phyloP scores from a whole-genome alignment of 2,888 invertebrate genomes.

The Cheilosia vernalis region DNA sequence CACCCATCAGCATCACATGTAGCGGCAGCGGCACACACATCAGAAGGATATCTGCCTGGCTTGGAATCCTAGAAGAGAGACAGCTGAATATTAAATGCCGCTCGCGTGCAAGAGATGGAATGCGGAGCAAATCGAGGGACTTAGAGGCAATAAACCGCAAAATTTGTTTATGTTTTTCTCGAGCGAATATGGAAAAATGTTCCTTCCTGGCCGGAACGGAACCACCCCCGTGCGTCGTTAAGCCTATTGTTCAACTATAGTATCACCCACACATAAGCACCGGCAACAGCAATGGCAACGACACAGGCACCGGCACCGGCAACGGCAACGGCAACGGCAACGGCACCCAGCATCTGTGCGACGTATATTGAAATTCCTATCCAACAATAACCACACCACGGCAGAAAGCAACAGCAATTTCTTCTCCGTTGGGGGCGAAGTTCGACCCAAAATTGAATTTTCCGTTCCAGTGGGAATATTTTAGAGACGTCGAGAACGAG shows the following conservation, averaged over 20 bases:
- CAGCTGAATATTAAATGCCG: conserved; percentile 45
- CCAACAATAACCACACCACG: conserved; percentile 71
- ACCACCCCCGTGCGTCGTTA: conserved; percentile 68
- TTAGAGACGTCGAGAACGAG: conserved; percentile 36
- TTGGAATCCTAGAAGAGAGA: conserved; percentile 65
- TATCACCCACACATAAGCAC: conserved; percentile 47
- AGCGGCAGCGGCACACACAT: conserved; percentile 33
- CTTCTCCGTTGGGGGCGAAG: conserved; percentile 69
- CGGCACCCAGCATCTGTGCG: conserved; percentile 69
- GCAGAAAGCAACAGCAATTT: conserved; percentile 74
- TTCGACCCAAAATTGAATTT: conserved; percentile 72
- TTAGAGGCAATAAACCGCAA: conserved; percentile 77
- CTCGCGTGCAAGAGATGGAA: conserved; percentile 58
- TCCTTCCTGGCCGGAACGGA: conserved; percentile 67
- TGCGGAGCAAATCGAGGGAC: conserved; percentile 76
- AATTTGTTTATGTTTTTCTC: conserved; percentile 77
- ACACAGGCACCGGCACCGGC: conserved; percentile 16
- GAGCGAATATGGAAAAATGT: conserved; percentile 75
- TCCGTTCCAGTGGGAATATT: conserved; percentile 64
- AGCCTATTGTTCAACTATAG: conserved; percentile 73
- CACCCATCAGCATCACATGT: conserved; percentile 17
- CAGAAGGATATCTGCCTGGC: conserved; percentile 25
- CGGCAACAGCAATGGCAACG: conserved; percentile 7
- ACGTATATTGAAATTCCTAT: conserved; percentile 74
- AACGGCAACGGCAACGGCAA: conserved; percentile 1